Evolutionary conservation across 2,888 invertebrate species (phyloP).

Genomic region (Notodonta ziczac): DNA sequence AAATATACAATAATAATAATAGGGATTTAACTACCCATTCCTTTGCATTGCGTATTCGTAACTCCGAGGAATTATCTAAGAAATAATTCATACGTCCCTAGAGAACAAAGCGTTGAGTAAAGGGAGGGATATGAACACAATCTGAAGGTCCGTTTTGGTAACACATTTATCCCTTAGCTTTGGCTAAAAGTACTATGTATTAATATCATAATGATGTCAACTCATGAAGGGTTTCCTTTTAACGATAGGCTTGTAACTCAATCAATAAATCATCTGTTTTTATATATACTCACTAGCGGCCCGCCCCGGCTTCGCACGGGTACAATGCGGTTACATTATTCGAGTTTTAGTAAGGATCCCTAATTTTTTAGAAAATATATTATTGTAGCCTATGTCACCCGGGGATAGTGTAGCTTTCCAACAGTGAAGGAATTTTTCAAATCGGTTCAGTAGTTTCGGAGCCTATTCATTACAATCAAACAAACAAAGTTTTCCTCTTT

Average conservation of each 20-base stretch:
- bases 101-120: conserved; percentile 54
- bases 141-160: conserved; percentile 10
- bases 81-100: conserved; percentile 57
- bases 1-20: neutral
- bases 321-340: no score
- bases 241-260: neutral
- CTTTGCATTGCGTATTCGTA: conserved; percentile 24
- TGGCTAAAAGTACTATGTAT: neutral
- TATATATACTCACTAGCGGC: no score
- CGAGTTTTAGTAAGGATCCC: no score
- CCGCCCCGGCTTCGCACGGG: no score
- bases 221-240: neutral
- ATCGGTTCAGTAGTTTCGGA: no score
- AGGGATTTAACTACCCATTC: neutral
- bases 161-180: neutral
- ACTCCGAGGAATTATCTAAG: conserved; percentile 43
- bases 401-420: no score
- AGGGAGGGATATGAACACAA: conserved; percentile 39
- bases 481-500: no score
- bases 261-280: neutral
- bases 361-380: no score
- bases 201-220: neutral
- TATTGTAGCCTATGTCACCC: no score
- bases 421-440: no score
- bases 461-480: no score